Base-by-base conservation (phyloP, 2,888 invertebrate genomes). In the Melipona bicolor region DNA sequence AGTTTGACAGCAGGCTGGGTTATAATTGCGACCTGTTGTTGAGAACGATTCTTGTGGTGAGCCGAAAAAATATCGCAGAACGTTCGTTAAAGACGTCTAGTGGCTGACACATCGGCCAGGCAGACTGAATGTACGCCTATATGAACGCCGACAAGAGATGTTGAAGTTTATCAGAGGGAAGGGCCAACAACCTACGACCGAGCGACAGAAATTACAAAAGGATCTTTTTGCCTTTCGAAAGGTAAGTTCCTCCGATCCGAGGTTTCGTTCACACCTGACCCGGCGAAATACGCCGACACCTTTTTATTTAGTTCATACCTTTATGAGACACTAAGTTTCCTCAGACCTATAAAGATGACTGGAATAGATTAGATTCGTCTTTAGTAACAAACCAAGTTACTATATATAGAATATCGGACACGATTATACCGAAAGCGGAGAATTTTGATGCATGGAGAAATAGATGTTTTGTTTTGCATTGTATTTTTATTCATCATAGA, bases 121-220 rank as follows among this genome's bases (percentile, higher is more conserved):
- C 77, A 80, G 76, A 43, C 71, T 82, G 83, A 74, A 75, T 59
- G 43, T 43, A 43, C 43, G 9, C 43, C 43, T 43, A 43, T 43
- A 43, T 43, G 43, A 75, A 59, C 67, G 67, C 50, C 64, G 69
- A 77, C 70, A 79, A 91, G 43, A 43, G 9, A 98, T 98, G 98
- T 96, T 98, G 95, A 98, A 98, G 95, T 98, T 98, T 95, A 98
- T 98, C 95, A 97, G 98, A 95, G 61, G 61, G 61, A 61, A 61
- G 61, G 97, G 98, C 93, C 97, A 98, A 94, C 98, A 98, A 95
- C 98, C 98, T 93, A 97, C 98, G 92, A 98, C 98, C 89, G 99
- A 99, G 95, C 96, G 99, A 91, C 97, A 98, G 94, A 98, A 98
- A 95, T 95, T 99, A 90, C 98, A 99, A 94, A 98, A 98, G 95